Base-by-base conservation (phyloP, 2,113 vertebrate species). In the Pseudonaja textilis region DNA sequence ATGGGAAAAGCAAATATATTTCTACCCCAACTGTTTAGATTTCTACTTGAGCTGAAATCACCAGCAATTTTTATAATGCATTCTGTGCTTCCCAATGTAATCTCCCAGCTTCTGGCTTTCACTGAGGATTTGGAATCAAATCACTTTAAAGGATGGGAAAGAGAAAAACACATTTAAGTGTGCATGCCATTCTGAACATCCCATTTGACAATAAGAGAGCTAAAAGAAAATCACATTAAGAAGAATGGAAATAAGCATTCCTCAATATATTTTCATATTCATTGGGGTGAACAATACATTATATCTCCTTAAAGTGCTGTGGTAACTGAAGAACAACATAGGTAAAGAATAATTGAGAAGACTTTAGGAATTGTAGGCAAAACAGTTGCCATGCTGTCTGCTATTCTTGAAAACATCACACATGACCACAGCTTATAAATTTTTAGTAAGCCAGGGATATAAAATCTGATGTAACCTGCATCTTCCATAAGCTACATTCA, bases 41-140 rank as follows among this genome's bases (percentile, higher is more conserved):
- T 96, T 96, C 94, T 1, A 95, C 93, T 93, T 92, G 56, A 93
- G 93, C 94, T 96, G 90, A 86, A 94, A 96, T 93, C 90, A 74
- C 14, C 95, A 94, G 59, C 57, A 64, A 96, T 97, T 97, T 94
- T 93, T 90, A 93, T 94, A 96, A 95, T 91, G 25, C 57, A 87
- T 93, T 87, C 16, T 88, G 18, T 93, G 74, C 93, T 93, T 86
- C 87, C 91, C 90, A 87, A 94, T 95, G 26, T 95, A 94, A 95
- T 90, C 91, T 94, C 25, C 29, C 39, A 64, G 29, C 92, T 96
- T 64, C 90, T 93, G 92, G 20, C 91, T 97, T 97, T 96, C 94
- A 96, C 29, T 81, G 47, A 95, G 39, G 93, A 93, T 90, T 95
- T 95, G 42, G 89, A 95, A 96, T 96, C 95, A 95, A 96, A 95